A percentile compares a stretch with the other conserved stretches of the same genome.
phyloP scores from a whole-genome alignment of 2,888 invertebrate species.

The Camptogramma bilineatum region DNA sequence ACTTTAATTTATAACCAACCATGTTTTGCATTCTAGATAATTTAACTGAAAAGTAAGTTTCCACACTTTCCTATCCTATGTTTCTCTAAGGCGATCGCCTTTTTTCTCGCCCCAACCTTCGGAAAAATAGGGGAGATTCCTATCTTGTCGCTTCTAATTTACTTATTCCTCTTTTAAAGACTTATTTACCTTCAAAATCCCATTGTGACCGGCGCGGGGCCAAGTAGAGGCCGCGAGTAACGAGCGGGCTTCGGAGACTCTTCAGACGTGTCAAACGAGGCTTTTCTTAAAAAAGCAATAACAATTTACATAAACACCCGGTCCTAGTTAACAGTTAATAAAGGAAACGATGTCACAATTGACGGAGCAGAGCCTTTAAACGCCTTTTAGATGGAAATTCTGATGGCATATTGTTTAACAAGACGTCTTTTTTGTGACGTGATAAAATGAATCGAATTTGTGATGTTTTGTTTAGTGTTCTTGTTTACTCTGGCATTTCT shows the following conservation, averaged over 20 bases:
- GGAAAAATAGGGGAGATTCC: slow-evolving; percentile 89
- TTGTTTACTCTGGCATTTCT: slow-evolving; percentile 7
- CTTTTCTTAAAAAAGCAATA: slow-evolving; percentile 84
- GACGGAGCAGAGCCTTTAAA: slow-evolving; percentile 74
- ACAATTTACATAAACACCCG: slow-evolving; percentile 85
- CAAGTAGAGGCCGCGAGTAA: slow-evolving; percentile 73
- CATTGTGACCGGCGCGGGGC: slow-evolving; percentile 80
- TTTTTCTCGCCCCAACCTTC: slow-evolving; percentile 79
- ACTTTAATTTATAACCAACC: too few relatives aligned
- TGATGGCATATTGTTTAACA: slow-evolving; percentile 79
- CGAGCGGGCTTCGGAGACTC: slow-evolving; percentile 70
- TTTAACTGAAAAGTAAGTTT: slow-evolving; percentile 38
- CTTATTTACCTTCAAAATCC: slow-evolving; percentile 89
- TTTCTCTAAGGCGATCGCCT: slow-evolving; percentile 79
- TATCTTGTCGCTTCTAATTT: slow-evolving; percentile 92
- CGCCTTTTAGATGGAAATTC: slow-evolving; percentile 79
- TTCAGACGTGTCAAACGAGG: slow-evolving; percentile 82
- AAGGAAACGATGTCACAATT: slow-evolving; percentile 82
- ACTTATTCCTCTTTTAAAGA: slow-evolving; percentile 91
- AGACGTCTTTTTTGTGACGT: slow-evolving; percentile 55
- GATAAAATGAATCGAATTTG: slow-evolving; percentile 40
- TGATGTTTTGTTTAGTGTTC: slow-evolving; percentile 32
- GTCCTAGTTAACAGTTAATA: slow-evolving; percentile 85
- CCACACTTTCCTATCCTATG: slow-evolving; percentile 60
- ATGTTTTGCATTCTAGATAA: neutral